phyloP scores from a whole-genome alignment of 2,888 invertebrate species.

The Fragum whitleyi region DNA sequence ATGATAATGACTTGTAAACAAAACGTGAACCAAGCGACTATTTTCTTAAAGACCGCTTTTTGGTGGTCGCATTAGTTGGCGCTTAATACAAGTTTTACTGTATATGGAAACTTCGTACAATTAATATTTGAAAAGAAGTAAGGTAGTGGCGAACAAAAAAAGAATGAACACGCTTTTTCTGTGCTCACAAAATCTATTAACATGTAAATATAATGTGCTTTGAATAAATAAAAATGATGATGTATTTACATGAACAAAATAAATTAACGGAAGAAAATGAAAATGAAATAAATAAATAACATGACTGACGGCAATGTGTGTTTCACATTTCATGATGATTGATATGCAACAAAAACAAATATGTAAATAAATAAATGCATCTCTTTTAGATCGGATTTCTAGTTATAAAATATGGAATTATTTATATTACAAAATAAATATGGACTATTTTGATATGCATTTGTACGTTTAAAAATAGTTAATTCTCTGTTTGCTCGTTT shows the following conservation, averaged over 20 bases:
- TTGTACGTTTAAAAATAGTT: no score
- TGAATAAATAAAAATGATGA: background rate
- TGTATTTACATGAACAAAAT: background rate
- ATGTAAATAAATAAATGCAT: background rate
- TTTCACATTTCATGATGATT: background rate
- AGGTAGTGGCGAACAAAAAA: no score
- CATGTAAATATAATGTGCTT: background rate
- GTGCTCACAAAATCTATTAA: conserved; percentile 1
- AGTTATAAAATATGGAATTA: background rate
- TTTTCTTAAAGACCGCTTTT: no score
- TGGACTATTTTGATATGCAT: background rate
- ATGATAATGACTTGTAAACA: no score
- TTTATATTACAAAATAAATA: background rate
- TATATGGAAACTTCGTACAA: no score
- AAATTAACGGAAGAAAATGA: background rate
- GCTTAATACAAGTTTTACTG: no score
- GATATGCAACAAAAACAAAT: background rate
- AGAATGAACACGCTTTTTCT: no score
- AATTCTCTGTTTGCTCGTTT: no score
- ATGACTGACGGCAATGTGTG: background rate
- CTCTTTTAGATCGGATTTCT: background rate
- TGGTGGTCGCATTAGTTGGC: no score
- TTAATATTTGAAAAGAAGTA: no score
- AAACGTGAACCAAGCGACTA: no score
- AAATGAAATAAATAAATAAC: background rate